phyloP scores from a whole-genome alignment of 2,888 invertebrate genomes.

The Melolontha melolontha region DNA sequence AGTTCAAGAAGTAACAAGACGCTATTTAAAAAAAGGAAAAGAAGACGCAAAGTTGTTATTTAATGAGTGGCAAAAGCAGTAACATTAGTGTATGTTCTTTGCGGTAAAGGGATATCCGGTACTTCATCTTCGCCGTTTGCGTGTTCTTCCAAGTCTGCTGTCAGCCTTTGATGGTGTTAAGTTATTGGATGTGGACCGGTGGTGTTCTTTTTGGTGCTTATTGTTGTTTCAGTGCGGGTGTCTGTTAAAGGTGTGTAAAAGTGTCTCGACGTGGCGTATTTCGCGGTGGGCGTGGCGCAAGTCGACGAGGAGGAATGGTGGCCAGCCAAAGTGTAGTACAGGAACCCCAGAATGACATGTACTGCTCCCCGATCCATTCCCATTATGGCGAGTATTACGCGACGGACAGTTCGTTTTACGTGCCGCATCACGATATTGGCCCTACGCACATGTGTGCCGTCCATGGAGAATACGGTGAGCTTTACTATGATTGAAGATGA shows the following conservation, averaged over 20 bases:
- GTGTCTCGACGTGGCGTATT: slow-evolving; percentile 57
- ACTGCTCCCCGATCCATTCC: slow-evolving; percentile 62
- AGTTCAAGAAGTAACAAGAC: slow-evolving; percentile 10
- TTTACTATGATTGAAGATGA: slow-evolving; percentile 11
- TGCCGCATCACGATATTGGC: slow-evolving; percentile 69
- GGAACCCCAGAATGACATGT: slow-evolving; percentile 64
- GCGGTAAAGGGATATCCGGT: slow-evolving; percentile 14
- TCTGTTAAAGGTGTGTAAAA: slow-evolving; percentile 53
- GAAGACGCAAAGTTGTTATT: slow-evolving; percentile 2
- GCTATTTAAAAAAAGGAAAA: background rate
- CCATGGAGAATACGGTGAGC: slow-evolving; percentile 77
- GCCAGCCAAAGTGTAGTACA: slow-evolving; percentile 64
- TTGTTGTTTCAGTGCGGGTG: slow-evolving; percentile 43
- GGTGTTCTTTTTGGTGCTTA: slow-evolving; percentile 31
- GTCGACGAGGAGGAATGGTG: slow-evolving; percentile 60
- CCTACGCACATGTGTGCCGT: slow-evolving; percentile 80
- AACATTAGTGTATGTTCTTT: slow-evolving; percentile 24
- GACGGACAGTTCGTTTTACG: slow-evolving; percentile 69
- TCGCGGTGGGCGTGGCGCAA: slow-evolving; percentile 44
- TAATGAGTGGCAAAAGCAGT: background rate
- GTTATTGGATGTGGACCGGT: slow-evolving; percentile 35
- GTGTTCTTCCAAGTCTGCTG: slow-evolving; percentile 3
- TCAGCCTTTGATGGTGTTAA: slow-evolving; percentile 33
- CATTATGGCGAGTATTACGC: slow-evolving; percentile 72
- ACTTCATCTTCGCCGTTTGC: slow-evolving; percentile 15